Conservation (phyloP, 2,113 vertebrate species). For the Lophochroa leadbeateri region DNA sequence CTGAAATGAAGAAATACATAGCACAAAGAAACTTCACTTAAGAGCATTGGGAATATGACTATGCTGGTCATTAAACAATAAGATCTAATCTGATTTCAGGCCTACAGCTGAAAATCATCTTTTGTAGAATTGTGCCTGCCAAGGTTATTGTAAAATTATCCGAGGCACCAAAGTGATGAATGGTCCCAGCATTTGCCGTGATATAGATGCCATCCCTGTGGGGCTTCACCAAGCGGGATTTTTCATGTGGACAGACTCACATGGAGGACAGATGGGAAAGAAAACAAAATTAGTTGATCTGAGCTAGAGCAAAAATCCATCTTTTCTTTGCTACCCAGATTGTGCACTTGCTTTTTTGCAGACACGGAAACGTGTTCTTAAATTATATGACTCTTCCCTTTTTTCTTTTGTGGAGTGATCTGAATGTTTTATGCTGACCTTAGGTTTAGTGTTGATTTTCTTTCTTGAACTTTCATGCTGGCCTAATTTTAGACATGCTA, state of each 20-base stretch:
- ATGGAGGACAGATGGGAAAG: conserved; percentile 61
- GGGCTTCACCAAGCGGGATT: conserved; percentile 40
- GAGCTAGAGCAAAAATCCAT: conserved; percentile 15
- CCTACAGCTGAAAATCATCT: conserved; percentile 39
- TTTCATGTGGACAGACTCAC: conserved; percentile 45
- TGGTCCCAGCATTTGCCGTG: conserved; percentile 12
- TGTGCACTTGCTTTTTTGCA: conserved; percentile 6
- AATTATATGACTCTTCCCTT: conserved; percentile 11
- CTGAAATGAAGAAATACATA: conserved; percentile 10
- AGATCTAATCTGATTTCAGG: conserved; percentile 29
- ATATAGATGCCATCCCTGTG: conserved; percentile 34
- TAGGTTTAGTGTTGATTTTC: conserved; percentile 36
- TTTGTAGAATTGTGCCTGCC: conserved; percentile 54
- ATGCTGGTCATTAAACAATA: conserved; percentile 26
- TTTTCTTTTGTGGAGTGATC: conserved; percentile 9
- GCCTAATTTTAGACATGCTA: conserved; percentile 24
- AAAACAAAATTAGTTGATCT: conserved; percentile 50
- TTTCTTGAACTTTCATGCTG: conserved; percentile 5
- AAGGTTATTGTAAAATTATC: conserved; percentile 52
- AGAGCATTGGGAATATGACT: not conserved
- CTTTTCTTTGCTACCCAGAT: conserved; percentile 54
- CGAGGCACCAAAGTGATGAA: conserved; percentile 48
- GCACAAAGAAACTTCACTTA: not conserved
- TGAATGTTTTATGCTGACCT: conserved; percentile 5
- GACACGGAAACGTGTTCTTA: not conserved